phyloP scores from a whole-genome alignment of 2,797 vertebrate species.

The Cossypha polioptera region DNA sequence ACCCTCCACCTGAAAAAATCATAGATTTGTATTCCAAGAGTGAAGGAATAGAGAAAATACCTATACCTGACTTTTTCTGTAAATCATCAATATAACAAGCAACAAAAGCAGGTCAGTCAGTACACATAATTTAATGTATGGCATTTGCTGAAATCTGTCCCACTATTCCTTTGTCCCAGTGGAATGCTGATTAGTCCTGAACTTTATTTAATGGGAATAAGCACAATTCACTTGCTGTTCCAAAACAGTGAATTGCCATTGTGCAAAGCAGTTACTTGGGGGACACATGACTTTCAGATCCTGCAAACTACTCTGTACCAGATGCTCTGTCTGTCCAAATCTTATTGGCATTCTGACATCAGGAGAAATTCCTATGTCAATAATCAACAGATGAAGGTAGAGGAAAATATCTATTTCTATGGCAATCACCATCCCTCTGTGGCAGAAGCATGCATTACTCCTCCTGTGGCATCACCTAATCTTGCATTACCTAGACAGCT shows the following conservation, averaged over 20 bases:
- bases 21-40: background rate
- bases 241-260: background rate
- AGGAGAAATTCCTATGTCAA: background rate
- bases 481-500: background rate
- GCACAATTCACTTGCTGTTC: background rate
- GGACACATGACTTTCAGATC: background rate
- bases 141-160: background rate
- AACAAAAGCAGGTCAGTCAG: background rate
- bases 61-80: background rate
- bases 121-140: background rate
- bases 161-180: background rate
- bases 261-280: background rate
- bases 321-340: background rate
- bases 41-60: background rate
- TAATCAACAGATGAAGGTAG: background rate
- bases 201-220: background rate
- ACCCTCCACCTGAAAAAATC: background rate
- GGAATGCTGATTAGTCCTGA: background rate
- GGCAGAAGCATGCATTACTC: background rate
- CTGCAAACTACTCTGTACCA: background rate
- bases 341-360: background rate
- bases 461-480: background rate
- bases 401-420: background rate
- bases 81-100: background rate
- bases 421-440: background rate